These are phyloP conservation scores for Urocyon cinereoargenteus DNA, from an alignment of 2,797 vertebrate species.

Conservation along the genomic window DNA sequence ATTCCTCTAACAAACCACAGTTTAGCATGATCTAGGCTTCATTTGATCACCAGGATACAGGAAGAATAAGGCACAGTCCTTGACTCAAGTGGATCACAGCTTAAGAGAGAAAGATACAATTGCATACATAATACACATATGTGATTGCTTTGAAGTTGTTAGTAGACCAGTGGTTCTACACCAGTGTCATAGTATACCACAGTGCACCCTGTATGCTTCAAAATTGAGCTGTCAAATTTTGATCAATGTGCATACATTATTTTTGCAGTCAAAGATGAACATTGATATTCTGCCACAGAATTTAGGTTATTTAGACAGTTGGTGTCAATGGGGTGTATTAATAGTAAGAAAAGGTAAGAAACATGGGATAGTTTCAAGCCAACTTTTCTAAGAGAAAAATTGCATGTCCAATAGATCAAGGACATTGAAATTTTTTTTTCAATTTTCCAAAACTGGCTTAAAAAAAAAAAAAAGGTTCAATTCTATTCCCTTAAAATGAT, in stretches of 20 bases:
- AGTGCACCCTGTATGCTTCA: not conserved
- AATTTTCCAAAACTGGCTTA: constrained; percentile 27
- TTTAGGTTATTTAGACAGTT: not conserved
- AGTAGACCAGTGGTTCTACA: not conserved
- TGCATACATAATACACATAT: not conserved
- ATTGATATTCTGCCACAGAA: not conserved
- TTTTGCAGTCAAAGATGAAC: not conserved
- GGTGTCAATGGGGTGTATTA: not conserved
- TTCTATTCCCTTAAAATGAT: not conserved
- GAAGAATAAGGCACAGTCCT: not conserved
- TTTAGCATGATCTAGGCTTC: not conserved
- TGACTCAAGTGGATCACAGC: not conserved
- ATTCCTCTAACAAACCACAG: not conserved
- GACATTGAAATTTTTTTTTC: not conserved
- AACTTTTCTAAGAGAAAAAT: constrained; percentile 53
- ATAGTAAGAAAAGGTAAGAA: not conserved
- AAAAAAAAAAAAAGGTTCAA: not conserved
- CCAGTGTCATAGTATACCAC: not conserved
- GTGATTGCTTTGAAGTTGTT: not conserved
- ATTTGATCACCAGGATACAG: not conserved
- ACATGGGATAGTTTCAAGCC: not conserved
- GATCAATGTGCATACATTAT: not conserved
- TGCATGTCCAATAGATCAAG: not conserved
- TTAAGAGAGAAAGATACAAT: not conserved
- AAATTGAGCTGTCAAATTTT: not conserved